These are phyloP conservation scores for Antechinus flavipes DNA, from an alignment of 2,113 vertebrate species.

Conservation along the genomic window DNA sequence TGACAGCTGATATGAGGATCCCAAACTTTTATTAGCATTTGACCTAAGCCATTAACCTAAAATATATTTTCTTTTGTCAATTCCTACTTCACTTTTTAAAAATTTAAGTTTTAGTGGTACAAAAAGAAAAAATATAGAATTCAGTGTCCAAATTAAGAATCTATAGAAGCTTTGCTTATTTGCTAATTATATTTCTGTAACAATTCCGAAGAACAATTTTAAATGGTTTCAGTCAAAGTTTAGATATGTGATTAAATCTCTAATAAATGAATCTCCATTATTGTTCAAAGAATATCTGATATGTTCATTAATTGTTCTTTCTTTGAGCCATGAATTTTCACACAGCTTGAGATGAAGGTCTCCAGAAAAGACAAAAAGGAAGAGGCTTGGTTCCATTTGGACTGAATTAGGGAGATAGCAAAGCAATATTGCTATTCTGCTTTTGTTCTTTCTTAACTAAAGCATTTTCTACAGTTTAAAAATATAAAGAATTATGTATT, in stretches of 20 bases:
- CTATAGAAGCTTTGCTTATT: constrained; percentile 37
- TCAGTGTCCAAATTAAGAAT: constrained; percentile 11
- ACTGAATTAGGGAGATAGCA: constrained; percentile 9
- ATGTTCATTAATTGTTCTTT: constrained; percentile 42
- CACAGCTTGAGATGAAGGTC: constrained; percentile 52
- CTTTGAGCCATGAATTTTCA: constrained; percentile 49
- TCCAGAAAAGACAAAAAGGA: constrained; percentile 45
- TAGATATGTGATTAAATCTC: constrained; percentile 26
- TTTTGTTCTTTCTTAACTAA: constrained; percentile 26
- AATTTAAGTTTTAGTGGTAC: constrained; percentile 10
- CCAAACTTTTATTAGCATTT: background rate
- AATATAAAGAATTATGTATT: constrained; percentile 16
- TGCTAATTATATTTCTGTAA: constrained; percentile 43
- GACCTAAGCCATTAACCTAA: background rate
- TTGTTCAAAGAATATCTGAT: constrained; percentile 22
- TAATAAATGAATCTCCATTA: constrained; percentile 41
- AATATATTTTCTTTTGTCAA: constrained; percentile 17
- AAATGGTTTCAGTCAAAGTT: constrained; percentile 28
- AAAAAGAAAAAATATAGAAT: background rate
- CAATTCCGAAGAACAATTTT: constrained; percentile 54
- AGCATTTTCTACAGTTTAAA: constrained; percentile 23
- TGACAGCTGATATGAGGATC: background rate
- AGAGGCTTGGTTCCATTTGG: constrained; percentile 24
- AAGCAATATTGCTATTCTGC: background rate
- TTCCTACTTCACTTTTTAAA: constrained; percentile 46